Base-by-base conservation (phyloP, 2,113 vertebrate genomes). In the Donacobius atricapilla region DNA sequence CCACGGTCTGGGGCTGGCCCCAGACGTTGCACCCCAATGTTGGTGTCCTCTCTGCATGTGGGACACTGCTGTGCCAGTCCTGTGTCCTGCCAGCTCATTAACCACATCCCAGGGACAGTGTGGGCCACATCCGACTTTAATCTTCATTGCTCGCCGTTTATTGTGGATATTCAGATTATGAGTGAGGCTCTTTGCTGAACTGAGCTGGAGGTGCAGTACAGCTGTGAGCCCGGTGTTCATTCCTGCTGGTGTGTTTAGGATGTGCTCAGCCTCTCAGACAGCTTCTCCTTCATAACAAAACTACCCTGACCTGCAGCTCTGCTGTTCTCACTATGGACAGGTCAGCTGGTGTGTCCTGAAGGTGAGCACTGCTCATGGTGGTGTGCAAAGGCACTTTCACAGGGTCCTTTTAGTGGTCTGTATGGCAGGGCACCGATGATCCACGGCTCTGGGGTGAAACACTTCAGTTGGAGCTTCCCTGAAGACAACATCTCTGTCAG, bases 1-100 rank as follows among this genome's bases (percentile, higher is more conserved):
- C 24, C n/a, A 9, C 0, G 0, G 0, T n/a, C 75, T 82, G 61
- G 33, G 53, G 39, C 37, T 18, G 7, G 35, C 68, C 77, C 73
- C 63, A 54, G 79, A 4, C 0, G 4, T 56, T 6, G 3, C 2
- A 4, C 39, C 56, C 39, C 0, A 0, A 0, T 18, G 33, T 27
- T 47, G 64, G 33, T 71, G 72, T 53, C 53, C 75, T 31, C 22
- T 79, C 66, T 66, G 79, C 16, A 0, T 2, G 30, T 23, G 72
- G 37, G 57, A 51, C 48, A 4, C 51, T 40, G 1, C 35, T 7
- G 5, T 68, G 40, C 40, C 44, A 44, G 48, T 11, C 44, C 79
- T 15, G 2, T 24, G 37, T 87, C 72, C 73, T 84, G 6, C 47
- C 79, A 45, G 40, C 64, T 68, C 37, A 45, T 92, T 39, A 58